phyloP scores from a whole-genome alignment of 2,113 vertebrate genomes.

The Elaphurus davidianus region DNA sequence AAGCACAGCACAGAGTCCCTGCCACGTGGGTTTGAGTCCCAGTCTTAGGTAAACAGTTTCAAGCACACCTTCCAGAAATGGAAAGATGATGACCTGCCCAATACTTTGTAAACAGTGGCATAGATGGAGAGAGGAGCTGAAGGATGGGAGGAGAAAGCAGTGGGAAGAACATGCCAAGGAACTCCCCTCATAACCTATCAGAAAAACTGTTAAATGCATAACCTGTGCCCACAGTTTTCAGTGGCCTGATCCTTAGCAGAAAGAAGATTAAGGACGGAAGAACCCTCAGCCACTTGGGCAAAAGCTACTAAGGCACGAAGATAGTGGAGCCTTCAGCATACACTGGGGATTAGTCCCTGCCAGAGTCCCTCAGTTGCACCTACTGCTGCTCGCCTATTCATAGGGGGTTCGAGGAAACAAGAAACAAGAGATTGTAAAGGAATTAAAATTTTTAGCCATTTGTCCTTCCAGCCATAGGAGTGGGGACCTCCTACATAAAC shows the following conservation, averaged over 20 bases:
- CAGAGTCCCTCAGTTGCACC: background rate
- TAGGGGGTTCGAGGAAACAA: background rate
- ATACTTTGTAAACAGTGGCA: background rate
- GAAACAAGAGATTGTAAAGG: background rate
- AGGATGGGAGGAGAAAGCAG: background rate
- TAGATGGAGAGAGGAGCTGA: background rate
- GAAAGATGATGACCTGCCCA: background rate
- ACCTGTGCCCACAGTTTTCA: background rate
- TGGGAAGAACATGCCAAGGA: background rate
- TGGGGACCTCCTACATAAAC: fast-evolving
- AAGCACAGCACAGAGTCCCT: background rate
- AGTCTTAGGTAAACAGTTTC: background rate
- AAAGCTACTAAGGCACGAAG: background rate
- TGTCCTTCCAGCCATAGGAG: background rate
- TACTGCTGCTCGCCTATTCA: background rate
- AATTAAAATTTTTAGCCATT: background rate
- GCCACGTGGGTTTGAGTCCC: background rate
- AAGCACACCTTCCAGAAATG: background rate
- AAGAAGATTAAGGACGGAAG: background rate
- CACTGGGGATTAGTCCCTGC: background rate
- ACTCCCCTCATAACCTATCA: background rate
- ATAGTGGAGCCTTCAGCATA: background rate
- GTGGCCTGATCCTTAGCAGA: background rate
- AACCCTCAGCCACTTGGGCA: background rate
- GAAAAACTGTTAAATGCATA: background rate